Conservation (phyloP, 2,888 invertebrate species). For the Troglohyphantes excavatus region DNA sequence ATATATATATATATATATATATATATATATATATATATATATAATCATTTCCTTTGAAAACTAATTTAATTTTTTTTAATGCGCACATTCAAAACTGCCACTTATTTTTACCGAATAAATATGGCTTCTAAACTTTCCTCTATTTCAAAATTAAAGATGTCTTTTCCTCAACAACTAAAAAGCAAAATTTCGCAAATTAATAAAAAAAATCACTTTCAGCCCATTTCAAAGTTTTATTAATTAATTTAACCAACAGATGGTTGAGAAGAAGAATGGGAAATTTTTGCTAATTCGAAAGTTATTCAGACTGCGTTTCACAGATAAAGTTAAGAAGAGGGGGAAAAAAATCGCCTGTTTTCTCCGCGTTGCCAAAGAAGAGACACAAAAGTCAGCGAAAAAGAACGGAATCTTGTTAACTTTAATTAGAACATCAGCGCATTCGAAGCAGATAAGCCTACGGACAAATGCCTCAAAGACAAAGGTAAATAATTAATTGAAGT, state of each 20-base stretch:
- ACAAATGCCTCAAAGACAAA: conserved; percentile 40
- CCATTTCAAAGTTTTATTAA: conserved; percentile 34
- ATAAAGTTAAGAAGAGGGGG: neutral
- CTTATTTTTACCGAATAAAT: neutral
- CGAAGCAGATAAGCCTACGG: conserved; percentile 55
- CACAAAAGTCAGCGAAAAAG: conserved; percentile 22
- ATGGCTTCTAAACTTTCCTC: conserved; percentile 8
- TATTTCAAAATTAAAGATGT: conserved; percentile 40
- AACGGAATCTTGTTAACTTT: conserved; percentile 45
- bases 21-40: too few species aligned
- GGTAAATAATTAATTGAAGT: conserved; percentile 58
- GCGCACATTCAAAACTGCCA: too few species aligned
- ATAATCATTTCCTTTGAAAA: too few species aligned
- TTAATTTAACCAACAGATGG: conserved; percentile 25
- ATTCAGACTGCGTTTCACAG: neutral
- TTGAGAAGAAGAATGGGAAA: neutral
- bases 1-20: too few species aligned
- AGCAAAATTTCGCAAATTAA: neutral
- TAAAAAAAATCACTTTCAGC: neutral
- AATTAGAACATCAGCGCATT: conserved; percentile 54
- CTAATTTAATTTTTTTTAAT: too few species aligned
- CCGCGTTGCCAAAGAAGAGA: neutral
- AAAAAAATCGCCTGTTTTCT: conserved; percentile 14
- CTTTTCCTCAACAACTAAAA: conserved; percentile 2
- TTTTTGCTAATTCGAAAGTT: conserved; percentile 10